A percentile compares a stretch with the other conserved stretches of the same genome.
These are phyloP conservation scores for Leptothorax acervorum DNA, from an alignment of 2,888 invertebrate genomes.

Conservation along the genomic window DNA sequence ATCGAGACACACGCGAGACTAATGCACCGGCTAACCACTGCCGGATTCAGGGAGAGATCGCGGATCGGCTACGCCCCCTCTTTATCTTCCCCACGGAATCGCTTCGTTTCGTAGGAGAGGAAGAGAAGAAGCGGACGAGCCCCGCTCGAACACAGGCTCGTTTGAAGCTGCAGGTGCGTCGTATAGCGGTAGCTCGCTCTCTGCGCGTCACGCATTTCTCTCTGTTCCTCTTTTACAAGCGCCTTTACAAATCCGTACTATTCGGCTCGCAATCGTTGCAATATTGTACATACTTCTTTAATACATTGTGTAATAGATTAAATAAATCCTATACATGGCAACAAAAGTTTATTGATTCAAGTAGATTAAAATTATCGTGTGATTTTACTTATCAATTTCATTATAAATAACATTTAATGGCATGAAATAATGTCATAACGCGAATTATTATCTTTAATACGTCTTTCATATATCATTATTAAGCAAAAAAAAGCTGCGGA, in stretches of 20 bases:
- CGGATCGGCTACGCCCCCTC: conserved; percentile 70
- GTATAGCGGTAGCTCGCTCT: conserved; percentile 52
- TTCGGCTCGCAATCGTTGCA: background rate
- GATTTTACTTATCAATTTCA: background rate
- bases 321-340: background rate
- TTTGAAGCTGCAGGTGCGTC: conserved; percentile 59
- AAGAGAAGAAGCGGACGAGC: conserved; percentile 39
- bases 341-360: too few relatives aligned
- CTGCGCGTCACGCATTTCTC: conserved; percentile 8
- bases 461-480: background rate
- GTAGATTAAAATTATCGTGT: background rate
- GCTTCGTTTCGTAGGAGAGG: conserved; percentile 52
- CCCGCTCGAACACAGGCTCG: conserved; percentile 28
- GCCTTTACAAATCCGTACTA: conserved; percentile 12
- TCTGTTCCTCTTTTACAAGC: background rate
- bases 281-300: conserved; percentile 11
- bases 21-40: conserved; percentile 68
- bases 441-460: background rate
- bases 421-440: background rate
- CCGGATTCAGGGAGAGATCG: conserved; percentile 74
- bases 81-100: conserved; percentile 74
- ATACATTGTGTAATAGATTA: background rate
- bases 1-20: conserved; percentile 69
- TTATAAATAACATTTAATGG: background rate
- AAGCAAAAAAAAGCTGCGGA: background rate